Conservation (phyloP, 2,797 vertebrate species). For the Ara ararauna region DNA sequence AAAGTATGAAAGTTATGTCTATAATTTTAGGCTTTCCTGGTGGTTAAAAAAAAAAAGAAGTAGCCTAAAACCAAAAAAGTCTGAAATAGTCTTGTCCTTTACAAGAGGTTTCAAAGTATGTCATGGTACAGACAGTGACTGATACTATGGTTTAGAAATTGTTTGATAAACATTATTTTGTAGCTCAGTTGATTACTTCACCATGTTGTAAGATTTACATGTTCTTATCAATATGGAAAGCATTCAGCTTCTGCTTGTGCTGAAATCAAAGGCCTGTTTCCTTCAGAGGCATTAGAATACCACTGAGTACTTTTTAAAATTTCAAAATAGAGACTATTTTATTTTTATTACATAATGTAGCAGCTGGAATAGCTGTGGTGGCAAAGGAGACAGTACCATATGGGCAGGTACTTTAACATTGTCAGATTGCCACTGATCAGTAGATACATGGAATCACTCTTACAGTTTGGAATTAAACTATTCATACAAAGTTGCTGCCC, state of each 20-base stretch:
- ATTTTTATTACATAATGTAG: neutral
- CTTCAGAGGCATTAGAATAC: neutral
- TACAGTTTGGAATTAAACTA: neutral
- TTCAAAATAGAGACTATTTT: neutral
- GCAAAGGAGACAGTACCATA: neutral
- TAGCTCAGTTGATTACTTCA: neutral
- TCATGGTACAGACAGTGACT: neutral
- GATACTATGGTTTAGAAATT: neutral
- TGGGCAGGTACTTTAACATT: neutral
- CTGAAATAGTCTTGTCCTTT: neutral
- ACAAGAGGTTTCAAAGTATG: neutral
- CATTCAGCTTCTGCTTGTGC: neutral
- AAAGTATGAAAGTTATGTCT: neutral
- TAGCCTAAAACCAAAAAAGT: neutral
- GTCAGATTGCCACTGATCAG: neutral
- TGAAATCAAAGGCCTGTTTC: neutral
- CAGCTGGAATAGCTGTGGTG: neutral
- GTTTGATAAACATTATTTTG: neutral
- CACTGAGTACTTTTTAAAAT: neutral
- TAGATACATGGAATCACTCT: neutral
- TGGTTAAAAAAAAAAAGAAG: neutral
- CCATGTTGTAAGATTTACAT: neutral
- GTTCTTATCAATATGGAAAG: neutral
- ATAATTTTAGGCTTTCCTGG: neutral
- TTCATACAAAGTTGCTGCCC: neutral